A percentile compares a stretch with the other conserved stretches of the same genome.
Evolutionary conservation across 2,113 vertebrate genomes (phyloP).

Genomic region (Arvicanthis niloticus): DNA sequence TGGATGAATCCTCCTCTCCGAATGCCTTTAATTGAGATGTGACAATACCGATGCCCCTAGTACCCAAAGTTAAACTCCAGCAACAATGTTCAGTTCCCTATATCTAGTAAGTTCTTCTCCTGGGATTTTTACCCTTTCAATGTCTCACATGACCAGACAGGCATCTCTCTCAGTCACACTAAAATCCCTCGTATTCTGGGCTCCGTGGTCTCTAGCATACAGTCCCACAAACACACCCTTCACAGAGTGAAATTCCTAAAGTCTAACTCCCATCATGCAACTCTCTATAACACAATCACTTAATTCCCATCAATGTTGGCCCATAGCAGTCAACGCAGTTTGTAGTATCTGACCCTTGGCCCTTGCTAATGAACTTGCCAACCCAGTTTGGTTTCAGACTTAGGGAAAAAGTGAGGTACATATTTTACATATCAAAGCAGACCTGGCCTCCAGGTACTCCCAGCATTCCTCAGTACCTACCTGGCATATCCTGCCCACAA

Average conservation of each 20-base stretch:
- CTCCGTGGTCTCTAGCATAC: background rate
- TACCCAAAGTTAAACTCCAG: background rate
- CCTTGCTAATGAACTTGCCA: conserved; percentile 35
- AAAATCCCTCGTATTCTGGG: background rate
- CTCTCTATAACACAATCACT: conserved; percentile 42
- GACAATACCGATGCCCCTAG: background rate
- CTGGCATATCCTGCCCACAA: too few species aligned
- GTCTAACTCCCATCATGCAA: background rate
- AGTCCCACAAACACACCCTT: background rate
- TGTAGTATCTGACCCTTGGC: conserved; percentile 23
- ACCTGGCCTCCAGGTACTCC: too few species aligned
- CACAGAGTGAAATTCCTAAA: conserved; percentile 2
- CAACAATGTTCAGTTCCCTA: background rate
- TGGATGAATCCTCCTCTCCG: background rate
- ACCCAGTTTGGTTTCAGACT: background rate
- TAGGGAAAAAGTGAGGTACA: too few species aligned
- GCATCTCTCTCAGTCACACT: background rate
- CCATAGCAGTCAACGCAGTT: background rate
- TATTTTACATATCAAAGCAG: too few species aligned
- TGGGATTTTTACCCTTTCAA: background rate
- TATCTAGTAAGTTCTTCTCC: background rate
- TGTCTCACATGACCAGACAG: background rate
- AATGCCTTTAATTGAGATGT: background rate
- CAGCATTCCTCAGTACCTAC: too few species aligned
- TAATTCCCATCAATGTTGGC: background rate